phyloP scores from a whole-genome alignment of 2,888 invertebrate species.

The Athripsodes cinereus region DNA sequence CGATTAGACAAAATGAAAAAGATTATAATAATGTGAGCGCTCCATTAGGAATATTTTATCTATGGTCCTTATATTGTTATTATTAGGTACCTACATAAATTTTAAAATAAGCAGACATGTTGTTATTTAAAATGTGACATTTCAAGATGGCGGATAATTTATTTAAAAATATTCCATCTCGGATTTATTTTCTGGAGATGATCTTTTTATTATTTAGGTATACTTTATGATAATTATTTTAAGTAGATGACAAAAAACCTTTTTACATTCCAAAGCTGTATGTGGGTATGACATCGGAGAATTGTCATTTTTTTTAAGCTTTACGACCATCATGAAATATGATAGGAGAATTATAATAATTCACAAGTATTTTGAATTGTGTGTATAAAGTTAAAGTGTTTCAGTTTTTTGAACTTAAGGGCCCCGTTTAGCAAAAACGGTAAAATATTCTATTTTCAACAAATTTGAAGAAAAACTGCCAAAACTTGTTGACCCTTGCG shows the following conservation, averaged over 20 bases:
- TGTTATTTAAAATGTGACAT: slow-evolving; percentile 7
- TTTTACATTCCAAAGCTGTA: background rate
- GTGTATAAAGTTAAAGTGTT: too few relatives aligned
- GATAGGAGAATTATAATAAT: too few relatives aligned
- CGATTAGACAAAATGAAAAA: background rate
- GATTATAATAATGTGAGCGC: background rate
- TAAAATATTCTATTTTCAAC: too few relatives aligned
- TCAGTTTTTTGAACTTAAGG: too few relatives aligned
- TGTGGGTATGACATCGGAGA: background rate
- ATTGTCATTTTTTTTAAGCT: background rate
- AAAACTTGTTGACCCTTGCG: too few relatives aligned
- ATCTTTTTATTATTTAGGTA: too few relatives aligned
- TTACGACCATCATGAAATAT: background rate
- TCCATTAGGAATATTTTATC: too few relatives aligned
- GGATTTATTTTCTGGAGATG: background rate
- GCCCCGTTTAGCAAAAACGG: too few relatives aligned
- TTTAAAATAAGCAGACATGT: slow-evolving; percentile 11
- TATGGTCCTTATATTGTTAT: too few relatives aligned
- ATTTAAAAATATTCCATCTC: slow-evolving; percentile 20
- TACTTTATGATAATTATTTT: too few relatives aligned
- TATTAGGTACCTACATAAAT: background rate
- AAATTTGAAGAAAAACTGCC: too few relatives aligned
- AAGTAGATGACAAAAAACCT: background rate
- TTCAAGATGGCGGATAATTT: slow-evolving; percentile 15
- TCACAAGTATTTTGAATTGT: too few relatives aligned